A percentile compares a stretch with the other conserved stretches of the same genome.
These are phyloP conservation scores for Bos taurus DNA, from an alignment of 2,113 vertebrate genomes.

Conservation along the genomic window ARS-UCD2.0 NC_037346.1:36785501-36786000, in stretches of 20 bases:
- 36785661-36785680: not conserved
- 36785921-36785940: not conserved
- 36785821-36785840: not conserved
- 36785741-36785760: not conserved
- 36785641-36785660: not conserved
- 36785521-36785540: not conserved
- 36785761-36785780: conserved; percentile 58
- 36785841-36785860: not conserved
- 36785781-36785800: not conserved
- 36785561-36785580: not conserved
- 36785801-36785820: not conserved
- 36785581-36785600: not conserved
- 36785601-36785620: not conserved
- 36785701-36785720: no score
- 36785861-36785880: not conserved
- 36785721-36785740: no score
- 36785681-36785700: not conserved
- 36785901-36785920: not conserved
- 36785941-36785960: not conserved
- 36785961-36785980: rapidly evolving
- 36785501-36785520: rapidly evolving
- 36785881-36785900: no score
- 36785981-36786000: not conserved
- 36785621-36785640: not conserved
- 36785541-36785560: not conserved